These are phyloP conservation scores for Pantherophis alleghaniensis DNA, from an alignment of 2,797 vertebrate species.

Conservation along the genomic window DNA sequence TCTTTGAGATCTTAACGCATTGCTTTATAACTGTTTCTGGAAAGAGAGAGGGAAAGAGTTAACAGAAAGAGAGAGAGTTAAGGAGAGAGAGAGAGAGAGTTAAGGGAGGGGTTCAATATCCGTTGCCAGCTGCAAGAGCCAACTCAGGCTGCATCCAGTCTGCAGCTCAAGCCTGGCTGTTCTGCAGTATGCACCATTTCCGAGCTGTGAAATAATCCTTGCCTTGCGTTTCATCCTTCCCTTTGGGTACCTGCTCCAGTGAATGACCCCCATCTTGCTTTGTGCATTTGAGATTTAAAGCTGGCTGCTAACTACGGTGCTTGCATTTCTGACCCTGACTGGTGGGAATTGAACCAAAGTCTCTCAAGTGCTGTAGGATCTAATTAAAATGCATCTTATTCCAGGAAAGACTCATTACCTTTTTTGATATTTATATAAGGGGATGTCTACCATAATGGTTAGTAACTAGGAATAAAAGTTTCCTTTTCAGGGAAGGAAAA, in stretches of 20 bases:
- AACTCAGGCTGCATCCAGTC: neutral
- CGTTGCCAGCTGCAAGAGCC: neutral
- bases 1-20: neutral
- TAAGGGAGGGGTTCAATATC: neutral
- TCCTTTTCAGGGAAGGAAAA: constrained; percentile 49
- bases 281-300: constrained; percentile 73
- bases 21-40: neutral
- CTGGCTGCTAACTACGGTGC: constrained; percentile 73
- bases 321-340: constrained; percentile 76
- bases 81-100: neutral
- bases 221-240: constrained; percentile 68
- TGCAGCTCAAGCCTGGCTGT: constrained; percentile 58
- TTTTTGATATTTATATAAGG: constrained; percentile 69
- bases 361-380: constrained; percentile 75
- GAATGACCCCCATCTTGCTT: constrained; percentile 67
- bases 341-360: constrained; percentile 75
- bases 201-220: constrained; percentile 63
- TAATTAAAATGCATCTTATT: constrained; percentile 79
- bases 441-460: constrained; percentile 63
- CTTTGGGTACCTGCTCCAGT: constrained; percentile 68
- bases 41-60: neutral
- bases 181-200: constrained; percentile 54
- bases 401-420: constrained; percentile 75
- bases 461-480: constrained; percentile 66
- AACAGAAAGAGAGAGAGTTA: neutral